phyloP scores from a whole-genome alignment of 2,797 vertebrate species.

The Tokudaia muenninki region DNA sequence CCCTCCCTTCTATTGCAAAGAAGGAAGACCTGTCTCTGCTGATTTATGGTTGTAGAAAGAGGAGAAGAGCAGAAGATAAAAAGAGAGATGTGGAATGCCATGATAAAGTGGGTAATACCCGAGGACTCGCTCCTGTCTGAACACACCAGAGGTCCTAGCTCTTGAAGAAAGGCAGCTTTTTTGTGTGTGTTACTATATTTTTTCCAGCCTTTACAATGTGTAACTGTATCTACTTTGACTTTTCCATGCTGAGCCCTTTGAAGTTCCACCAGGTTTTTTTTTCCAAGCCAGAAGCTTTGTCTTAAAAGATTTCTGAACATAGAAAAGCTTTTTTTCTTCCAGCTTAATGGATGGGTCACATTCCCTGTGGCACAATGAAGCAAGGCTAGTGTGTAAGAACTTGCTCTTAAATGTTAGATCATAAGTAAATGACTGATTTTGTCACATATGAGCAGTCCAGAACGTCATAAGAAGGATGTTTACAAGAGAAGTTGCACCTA shows the following conservation, averaged over 20 bases:
- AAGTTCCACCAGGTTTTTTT: conserved; percentile 59
- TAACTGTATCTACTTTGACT: conserved; percentile 67
- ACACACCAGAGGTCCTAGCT: conserved; percentile 66
- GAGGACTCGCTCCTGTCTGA: conserved; percentile 46
- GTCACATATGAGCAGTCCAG: conserved; percentile 16
- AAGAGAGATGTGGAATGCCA: conserved; percentile 60
- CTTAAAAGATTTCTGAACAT: conserved; percentile 63
- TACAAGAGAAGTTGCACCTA: background rate
- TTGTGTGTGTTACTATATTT: background rate
- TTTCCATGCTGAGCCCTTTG: conserved; percentile 67
- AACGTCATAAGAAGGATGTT: background rate
- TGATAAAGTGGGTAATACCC: conserved; percentile 71
- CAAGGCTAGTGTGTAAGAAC: conserved; percentile 48
- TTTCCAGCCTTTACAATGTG: conserved; percentile 55
- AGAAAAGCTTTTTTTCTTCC: conserved; percentile 60
- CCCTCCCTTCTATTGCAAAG: conserved; percentile 50
- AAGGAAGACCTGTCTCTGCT: conserved; percentile 68
- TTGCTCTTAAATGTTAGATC: conserved; percentile 1
- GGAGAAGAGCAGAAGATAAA: conserved; percentile 79
- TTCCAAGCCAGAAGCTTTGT: conserved; percentile 54
- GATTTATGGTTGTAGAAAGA: conserved; percentile 77
- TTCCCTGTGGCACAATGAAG: conserved; percentile 8
- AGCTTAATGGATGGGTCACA: background rate
- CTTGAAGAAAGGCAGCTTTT: conserved; percentile 65
- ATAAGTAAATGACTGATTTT: conserved; percentile 28